Percentiles rank a stretch among this genome's conserved stretches.
Conservation (phyloP, 2,888 invertebrate genomes). For the Dicyrtomina minuta region DNA sequence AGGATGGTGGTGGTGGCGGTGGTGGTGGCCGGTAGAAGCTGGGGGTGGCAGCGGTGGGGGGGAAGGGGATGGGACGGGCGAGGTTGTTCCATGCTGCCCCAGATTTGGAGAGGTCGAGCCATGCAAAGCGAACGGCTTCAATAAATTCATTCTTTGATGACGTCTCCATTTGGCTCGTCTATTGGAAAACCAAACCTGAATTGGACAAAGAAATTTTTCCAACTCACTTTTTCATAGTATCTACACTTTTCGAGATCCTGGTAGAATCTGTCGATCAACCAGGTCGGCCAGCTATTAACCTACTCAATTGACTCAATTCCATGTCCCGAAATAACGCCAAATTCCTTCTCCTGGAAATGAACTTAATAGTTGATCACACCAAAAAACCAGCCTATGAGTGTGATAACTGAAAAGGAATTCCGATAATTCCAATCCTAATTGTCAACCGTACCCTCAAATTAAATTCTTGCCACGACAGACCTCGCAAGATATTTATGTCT, state of each 20-base stretch:
- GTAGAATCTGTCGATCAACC: too few species aligned
- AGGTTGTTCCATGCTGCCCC: conserved; percentile 55
- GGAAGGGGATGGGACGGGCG: conserved; percentile 59
- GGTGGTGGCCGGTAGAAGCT: conserved; percentile 20
- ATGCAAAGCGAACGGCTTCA: conserved; percentile 70
- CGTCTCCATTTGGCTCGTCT: conserved; percentile 98
- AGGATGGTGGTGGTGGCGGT: conserved; percentile 61
- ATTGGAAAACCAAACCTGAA: conserved; percentile 99
- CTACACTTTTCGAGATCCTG: neutral
- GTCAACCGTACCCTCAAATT: too few species aligned
- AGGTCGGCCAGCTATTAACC: too few species aligned
- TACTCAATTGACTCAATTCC: too few species aligned
- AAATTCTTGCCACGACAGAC: too few species aligned
- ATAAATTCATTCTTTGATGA: conserved; percentile 90
- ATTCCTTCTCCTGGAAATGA: too few species aligned
- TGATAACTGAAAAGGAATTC: too few species aligned
- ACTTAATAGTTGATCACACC: too few species aligned
- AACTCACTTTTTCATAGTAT: conserved; percentile 37
- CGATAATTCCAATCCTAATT: too few species aligned
- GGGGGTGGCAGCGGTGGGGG: conserved; percentile 60
- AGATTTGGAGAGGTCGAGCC: conserved; percentile 53
- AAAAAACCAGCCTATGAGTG: too few species aligned
- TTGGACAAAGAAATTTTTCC: conserved; percentile 45
- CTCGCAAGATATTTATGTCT: too few species aligned
- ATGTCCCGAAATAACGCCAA: too few species aligned